phyloP scores from a whole-genome alignment of 2,888 invertebrate genomes.

The Ischnura elegans region DNA sequence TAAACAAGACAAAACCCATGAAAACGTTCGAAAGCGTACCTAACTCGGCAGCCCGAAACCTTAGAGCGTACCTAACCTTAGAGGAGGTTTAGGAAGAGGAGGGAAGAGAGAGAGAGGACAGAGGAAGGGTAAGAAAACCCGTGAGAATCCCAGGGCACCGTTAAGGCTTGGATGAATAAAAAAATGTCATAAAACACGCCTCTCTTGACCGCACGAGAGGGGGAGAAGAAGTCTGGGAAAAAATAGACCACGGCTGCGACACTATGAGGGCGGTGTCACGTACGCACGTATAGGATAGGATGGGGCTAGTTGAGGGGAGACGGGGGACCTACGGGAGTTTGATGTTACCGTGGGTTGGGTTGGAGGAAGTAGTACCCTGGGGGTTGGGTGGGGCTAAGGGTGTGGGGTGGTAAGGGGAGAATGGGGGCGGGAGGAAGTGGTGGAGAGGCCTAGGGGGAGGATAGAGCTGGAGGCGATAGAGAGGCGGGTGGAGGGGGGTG shows the following conservation, averaged over 20 bases:
- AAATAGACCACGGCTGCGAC: not conserved
- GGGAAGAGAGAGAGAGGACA: not conserved
- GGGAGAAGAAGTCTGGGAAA: not conserved
- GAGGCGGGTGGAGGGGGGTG: not conserved
- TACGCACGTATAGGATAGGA: not conserved
- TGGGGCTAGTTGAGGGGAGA: not conserved
- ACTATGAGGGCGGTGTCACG: constrained; percentile 25
- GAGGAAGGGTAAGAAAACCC: not conserved
- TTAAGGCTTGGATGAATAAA: not conserved
- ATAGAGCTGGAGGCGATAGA: not conserved
- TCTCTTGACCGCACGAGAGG: not conserved
- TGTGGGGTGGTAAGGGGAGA: not conserved
- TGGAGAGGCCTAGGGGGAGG: constrained; percentile 32
- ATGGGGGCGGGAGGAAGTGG: constrained; percentile 61
- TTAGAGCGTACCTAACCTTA: no score
- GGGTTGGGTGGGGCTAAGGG: not conserved
- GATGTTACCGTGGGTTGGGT: no score
- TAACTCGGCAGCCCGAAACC: not conserved
- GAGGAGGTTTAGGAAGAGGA: not conserved
- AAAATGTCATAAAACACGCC: not conserved
- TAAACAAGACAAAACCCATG: not conserved
- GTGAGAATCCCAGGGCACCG: not conserved
- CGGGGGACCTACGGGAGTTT: not conserved
- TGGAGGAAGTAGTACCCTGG: not conserved
- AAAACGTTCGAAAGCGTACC: not conserved